Base-by-base conservation (phyloP, 1,140 invertebrate genomes). In the Ostrea denselamellosa region DNA sequence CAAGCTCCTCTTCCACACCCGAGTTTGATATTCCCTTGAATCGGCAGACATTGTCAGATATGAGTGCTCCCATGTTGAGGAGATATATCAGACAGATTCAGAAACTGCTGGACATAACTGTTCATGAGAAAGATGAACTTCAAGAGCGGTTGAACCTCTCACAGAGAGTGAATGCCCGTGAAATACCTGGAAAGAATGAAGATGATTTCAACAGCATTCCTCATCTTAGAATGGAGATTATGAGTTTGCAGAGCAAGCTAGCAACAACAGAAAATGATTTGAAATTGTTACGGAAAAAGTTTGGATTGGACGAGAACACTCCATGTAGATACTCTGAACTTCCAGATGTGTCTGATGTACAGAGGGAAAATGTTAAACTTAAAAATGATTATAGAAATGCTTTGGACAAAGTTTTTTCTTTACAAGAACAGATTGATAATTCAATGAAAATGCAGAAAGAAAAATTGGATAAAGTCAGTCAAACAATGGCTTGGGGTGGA, bases 361-460 rank as follows among this genome's bases (percentile, higher is more conserved):
- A 91, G 44, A 90, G 86, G 56, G 89, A 92, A 87, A 77, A 90
- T 52, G 53, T 84, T 7, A 87, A 89, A 53, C 54, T 91, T 28
- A 90, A 89, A 58, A 71, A 85, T 8, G 81, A 90, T 34, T 65
- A 91, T 22, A 86, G 87, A 9, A 88, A 91, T 77, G 88, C 89
- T 44, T 77, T 90, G 81, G 86, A 90, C 44, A 54, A 85, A 10
- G 91, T 90, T 54, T 77, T 86, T 19, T n/a, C 88, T 17, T 85
- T 91, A 12, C 91, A 92, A 81, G 86, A 89, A 87, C 92, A 91
- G 68, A 89, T 92, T 14, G 65, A 77, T 25, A 77, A 25, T 77
- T 83, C 56, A 14, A 28, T 89, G 19, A 90, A 86, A 83, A 62
- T 83, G 8, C 58, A 85, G n/a, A 51, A 62, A 44, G 83, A 86